Evolutionary conservation across 2,113 vertebrate genomes (phyloP).

Genomic region (Phoenicopterus ruber): DNA sequence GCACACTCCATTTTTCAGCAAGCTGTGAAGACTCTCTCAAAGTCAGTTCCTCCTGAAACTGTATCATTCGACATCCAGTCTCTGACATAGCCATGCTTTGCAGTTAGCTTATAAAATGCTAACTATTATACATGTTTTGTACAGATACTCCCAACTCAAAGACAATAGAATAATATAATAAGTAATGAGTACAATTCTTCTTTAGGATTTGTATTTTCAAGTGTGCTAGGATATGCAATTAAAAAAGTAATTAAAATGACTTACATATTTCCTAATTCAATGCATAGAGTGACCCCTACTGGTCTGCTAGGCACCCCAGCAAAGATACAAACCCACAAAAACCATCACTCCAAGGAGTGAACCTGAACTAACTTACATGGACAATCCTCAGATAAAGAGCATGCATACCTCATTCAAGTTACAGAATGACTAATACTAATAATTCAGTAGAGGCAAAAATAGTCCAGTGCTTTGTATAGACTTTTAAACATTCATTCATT

Average conservation of each 20-base stretch:
- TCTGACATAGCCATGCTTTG: accelerated
- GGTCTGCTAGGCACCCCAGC: slow-evolving; percentile 24
- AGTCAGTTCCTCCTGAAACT: neutral
- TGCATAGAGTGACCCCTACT: slow-evolving; percentile 77
- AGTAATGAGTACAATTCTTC: neutral
- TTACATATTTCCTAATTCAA: slow-evolving; percentile 43
- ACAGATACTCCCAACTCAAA: neutral
- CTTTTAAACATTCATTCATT: neutral
- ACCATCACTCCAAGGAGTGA: neutral
- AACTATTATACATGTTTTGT: neutral
- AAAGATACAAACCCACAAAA: neutral
- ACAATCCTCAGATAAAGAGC: neutral
- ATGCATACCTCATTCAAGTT: neutral
- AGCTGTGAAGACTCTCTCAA: neutral
- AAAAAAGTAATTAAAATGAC: slow-evolving; percentile 35
- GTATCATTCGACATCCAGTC: neutral
- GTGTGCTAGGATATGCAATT: neutral
- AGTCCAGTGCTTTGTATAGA: neutral
- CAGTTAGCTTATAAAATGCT: neutral
- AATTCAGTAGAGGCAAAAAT: neutral
- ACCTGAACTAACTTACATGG: neutral
- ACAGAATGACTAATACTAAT: neutral
- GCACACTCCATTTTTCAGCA: neutral
- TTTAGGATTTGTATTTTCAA: neutral
- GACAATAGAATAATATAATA: neutral